Percentiles rank a stretch among this genome's conserved stretches.
These are phyloP conservation scores for Eurois occulta DNA, from an alignment of 2,888 invertebrate genomes.

Conservation along the genomic window DNA sequence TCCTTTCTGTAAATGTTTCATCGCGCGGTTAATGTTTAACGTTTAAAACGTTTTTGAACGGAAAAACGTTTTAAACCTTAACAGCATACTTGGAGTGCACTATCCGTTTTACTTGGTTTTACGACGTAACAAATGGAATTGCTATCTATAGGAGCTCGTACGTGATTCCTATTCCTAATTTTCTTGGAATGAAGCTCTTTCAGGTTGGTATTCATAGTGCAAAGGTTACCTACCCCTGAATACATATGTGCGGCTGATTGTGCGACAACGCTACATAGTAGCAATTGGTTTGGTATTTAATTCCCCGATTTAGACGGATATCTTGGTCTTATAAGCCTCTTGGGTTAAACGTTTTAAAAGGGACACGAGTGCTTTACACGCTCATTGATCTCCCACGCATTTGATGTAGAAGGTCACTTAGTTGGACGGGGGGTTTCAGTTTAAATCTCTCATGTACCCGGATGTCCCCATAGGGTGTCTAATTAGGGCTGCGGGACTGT, in stretches of 20 bases:
- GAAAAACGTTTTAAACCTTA: conserved; percentile 50
- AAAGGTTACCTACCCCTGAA: background rate
- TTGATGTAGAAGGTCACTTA: conserved; percentile 4
- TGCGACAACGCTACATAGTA: background rate
- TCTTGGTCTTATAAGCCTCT: background rate
- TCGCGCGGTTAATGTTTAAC: too few species aligned
- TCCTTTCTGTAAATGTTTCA: background rate
- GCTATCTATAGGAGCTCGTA: conserved; percentile 23
- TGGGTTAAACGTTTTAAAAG: background rate
- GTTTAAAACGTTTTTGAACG: too few species aligned
- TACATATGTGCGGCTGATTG: background rate
- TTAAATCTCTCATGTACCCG: background rate
- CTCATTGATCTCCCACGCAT: conserved; percentile 13
- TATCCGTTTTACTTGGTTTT: conserved; percentile 42
- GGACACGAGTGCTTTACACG: background rate
- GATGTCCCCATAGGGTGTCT: background rate
- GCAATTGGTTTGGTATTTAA: background rate
- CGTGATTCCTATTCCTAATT: conserved; percentile 43
- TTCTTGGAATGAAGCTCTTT: conserved; percentile 23
- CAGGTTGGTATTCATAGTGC: background rate
- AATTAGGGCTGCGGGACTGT: too few species aligned
- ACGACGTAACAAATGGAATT: conserved; percentile 55
- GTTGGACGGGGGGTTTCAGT: background rate
- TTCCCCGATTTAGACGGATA: conserved; percentile 13
- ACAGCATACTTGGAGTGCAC: conserved; percentile 29